Conservation (phyloP, 2,113 vertebrate species). For the Bubalus kerabau region DNA sequence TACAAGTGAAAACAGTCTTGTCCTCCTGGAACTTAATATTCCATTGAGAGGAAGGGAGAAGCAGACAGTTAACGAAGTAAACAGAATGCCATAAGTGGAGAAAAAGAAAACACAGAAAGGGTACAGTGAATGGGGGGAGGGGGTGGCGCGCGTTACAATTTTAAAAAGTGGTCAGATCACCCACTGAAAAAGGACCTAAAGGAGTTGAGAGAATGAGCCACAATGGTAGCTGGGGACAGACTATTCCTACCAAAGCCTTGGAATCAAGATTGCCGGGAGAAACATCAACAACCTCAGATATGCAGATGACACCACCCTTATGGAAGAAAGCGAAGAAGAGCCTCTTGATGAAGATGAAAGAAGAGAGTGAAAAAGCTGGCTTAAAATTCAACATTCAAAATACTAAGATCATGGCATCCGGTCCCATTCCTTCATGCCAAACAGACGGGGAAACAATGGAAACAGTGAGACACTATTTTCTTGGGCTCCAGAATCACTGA, state of each 20-base stretch:
- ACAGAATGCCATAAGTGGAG: not conserved
- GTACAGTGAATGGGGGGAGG: not conserved
- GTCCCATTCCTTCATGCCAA: not conserved
- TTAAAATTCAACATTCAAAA: not conserved
- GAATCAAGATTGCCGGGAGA: not conserved
- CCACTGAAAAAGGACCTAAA: not conserved
- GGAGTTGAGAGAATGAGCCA: not conserved
- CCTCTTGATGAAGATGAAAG: not conserved
- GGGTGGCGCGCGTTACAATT: rapidly evolving
- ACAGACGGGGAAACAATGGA: not conserved
- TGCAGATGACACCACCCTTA: not conserved
- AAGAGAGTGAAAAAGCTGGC: not conserved
- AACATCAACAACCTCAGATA: not conserved
- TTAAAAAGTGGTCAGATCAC: not conserved
- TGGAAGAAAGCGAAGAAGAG: not conserved
- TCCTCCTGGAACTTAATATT: not conserved
- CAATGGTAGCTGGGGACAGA: not conserved
- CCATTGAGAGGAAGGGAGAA: not conserved
- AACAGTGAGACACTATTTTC: not conserved
- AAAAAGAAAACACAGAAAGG: not conserved
- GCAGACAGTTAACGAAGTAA: not conserved
- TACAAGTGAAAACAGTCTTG: not conserved
- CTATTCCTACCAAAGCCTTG: not conserved
- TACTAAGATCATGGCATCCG: not conserved
- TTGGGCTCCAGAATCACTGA: not conserved